A percentile compares a stretch with the other conserved stretches of the same genome.
Conservation (phyloP, 2,888 invertebrate species). For the Acleris emargana region DNA sequence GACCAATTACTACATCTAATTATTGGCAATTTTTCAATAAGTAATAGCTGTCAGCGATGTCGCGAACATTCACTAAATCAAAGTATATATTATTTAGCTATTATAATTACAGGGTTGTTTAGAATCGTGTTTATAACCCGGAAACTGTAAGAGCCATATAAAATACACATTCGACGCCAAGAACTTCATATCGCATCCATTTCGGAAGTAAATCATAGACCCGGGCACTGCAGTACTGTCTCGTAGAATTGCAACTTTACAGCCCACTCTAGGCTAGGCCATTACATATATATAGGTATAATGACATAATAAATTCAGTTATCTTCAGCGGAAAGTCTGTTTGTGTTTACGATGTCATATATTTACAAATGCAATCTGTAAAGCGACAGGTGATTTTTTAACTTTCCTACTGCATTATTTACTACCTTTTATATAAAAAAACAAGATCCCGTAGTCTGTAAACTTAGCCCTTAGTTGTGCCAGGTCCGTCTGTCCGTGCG, state of each 20-base stretch:
- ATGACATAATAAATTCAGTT: conserved; percentile 32
- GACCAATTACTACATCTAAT: no score
- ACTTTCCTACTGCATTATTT: no score
- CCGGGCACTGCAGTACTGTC: conserved; percentile 19
- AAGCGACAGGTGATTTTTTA: no score
- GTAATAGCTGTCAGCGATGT: no score
- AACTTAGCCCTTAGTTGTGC: no score
- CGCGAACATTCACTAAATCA: no score
- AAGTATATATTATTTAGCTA: not conserved
- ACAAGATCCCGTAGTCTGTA: no score
- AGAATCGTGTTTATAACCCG: conserved; percentile 22
- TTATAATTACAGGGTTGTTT: conserved; percentile 4
- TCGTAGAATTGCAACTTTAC: conserved; percentile 36
- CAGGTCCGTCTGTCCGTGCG: no score
- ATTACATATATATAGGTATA: conserved; percentile 35
- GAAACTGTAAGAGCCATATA: conserved; percentile 28
- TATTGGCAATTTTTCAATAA: no score
- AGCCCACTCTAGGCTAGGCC: conserved; percentile 31
- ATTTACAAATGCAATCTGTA: conserved; percentile 2
- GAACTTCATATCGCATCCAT: no score
- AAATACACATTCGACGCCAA: conserved; percentile 6
- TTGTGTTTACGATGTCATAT: conserved; percentile 1
- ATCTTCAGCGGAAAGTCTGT: conserved; percentile 24
- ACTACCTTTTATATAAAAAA: no score
- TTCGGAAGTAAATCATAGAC: no score